A percentile compares a stretch with the other conserved stretches of the same genome.
Evolutionary conservation across 2,113 vertebrate genomes (phyloP).

Genomic region (Pelvicachromis taeniatus): DNA sequence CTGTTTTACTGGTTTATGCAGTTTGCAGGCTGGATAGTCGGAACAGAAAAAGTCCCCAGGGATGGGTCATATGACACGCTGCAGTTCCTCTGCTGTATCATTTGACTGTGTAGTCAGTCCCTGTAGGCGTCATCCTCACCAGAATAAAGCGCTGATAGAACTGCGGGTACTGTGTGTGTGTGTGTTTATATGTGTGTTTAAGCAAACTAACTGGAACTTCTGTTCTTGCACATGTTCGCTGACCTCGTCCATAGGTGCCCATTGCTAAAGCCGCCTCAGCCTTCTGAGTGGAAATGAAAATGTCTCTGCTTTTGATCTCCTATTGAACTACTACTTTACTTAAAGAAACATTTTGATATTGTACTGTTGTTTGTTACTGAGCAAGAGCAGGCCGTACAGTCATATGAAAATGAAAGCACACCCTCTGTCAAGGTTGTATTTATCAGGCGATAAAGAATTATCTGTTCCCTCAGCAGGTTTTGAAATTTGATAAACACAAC

Average conservation of each 20-base stretch:
- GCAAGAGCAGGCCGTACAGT: neutral
- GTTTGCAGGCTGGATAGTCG: slow-evolving; percentile 10
- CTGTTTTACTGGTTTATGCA: slow-evolving; percentile 28
- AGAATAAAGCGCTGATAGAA: slow-evolving; percentile 52
- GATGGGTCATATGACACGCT: slow-evolving; percentile 62
- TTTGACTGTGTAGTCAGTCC: slow-evolving; percentile 58
- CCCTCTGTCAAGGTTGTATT: neutral
- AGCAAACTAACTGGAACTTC: neutral
- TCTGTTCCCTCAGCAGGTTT: neutral
- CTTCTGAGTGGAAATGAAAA: neutral
- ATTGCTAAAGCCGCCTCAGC: neutral
- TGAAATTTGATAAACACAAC: neutral
- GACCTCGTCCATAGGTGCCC: slow-evolving; percentile 20
- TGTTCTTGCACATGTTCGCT: slow-evolving; percentile 2
- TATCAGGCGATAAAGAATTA: neutral
- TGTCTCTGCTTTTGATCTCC: neutral
- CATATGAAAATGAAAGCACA: neutral
- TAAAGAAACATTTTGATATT: neutral
- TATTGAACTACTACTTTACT: neutral
- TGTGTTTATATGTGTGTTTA: neutral
- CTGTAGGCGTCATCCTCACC: slow-evolving; percentile 45
- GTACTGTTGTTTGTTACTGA: neutral
- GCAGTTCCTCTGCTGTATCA: slow-evolving; percentile 59
- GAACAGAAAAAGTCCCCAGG: slow-evolving; percentile 51
- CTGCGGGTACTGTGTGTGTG: neutral